Percentiles rank a stretch among this genome's conserved stretches.
Conservation (phyloP, 2,113 vertebrate species). For the Uria lomvia region DNA sequence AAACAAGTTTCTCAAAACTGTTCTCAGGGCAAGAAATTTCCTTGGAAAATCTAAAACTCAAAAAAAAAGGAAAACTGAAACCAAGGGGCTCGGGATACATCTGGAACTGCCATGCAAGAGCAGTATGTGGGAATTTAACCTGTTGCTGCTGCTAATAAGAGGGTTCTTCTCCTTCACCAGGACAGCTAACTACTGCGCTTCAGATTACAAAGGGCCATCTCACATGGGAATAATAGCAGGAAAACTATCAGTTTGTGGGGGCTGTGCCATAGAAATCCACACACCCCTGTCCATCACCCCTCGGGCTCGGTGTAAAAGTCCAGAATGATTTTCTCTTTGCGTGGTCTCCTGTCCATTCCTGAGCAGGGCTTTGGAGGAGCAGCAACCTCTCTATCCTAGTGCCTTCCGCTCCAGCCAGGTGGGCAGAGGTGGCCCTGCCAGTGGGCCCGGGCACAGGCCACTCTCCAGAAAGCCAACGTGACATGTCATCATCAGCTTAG, state of each 20-base stretch:
- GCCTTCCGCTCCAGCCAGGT: background rate
- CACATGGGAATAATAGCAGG: background rate
- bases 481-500: background rate
- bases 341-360: background rate
- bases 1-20: conserved; percentile 14
- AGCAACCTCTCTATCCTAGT: background rate
- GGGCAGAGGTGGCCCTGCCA: background rate
- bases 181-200: background rate
- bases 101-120: background rate
- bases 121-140: background rate
- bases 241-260: background rate
- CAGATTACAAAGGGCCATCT: background rate
- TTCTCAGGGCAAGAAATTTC: conserved; percentile 12
- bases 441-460: fast-evolving
- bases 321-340: background rate
- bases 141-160: background rate
- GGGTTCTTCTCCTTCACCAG: background rate
- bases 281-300: background rate
- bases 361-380: background rate
- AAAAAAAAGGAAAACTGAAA: background rate
- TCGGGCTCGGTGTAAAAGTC: fast-evolving
- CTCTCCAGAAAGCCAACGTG: background rate
- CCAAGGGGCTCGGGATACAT: background rate
- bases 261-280: background rate
- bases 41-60: background rate